These are phyloP conservation scores for Ciconia boyciana DNA, from an alignment of 2,113 vertebrate species.

Conservation along the genomic window DNA sequence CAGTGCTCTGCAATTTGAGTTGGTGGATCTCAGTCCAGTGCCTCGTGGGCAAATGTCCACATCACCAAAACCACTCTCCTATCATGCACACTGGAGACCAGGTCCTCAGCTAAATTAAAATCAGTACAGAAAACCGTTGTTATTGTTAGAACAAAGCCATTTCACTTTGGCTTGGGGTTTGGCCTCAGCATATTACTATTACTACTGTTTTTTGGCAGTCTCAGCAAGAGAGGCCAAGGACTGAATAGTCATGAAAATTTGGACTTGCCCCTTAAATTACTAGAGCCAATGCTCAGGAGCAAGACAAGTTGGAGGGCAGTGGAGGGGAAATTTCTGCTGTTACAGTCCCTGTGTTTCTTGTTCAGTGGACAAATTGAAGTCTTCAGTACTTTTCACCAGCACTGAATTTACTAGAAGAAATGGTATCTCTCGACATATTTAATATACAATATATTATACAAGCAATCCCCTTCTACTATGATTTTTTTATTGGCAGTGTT, in stretches of 20 bases:
- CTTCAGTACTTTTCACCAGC: slow-evolving; percentile 4
- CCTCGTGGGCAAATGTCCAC: slow-evolving; percentile 10
- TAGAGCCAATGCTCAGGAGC: neutral
- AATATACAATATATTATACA: neutral
- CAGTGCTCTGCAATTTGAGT: neutral
- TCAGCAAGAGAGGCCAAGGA: neutral
- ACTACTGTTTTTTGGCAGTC: neutral
- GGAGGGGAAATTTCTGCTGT: neutral
- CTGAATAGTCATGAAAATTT: neutral
- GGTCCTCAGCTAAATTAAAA: neutral
- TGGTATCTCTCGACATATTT: neutral
- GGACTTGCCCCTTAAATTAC: neutral
- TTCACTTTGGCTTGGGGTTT: neutral
- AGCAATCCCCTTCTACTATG: neutral
- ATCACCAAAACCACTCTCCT: neutral
- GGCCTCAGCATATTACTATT: neutral
- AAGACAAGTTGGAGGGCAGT: neutral
- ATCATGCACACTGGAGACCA: neutral
- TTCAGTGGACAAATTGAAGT: neutral
- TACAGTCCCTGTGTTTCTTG: neutral
- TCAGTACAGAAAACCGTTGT: neutral
- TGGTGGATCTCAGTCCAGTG: slow-evolving; percentile 48
- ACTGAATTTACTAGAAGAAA: neutral
- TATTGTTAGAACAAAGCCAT: neutral
- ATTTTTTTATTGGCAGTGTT: neutral